Evolutionary conservation across 1,140 invertebrate species (phyloP), one percentile per base, ranked within the genome.

Genomic region (Metaphire vulgaris): DNA sequence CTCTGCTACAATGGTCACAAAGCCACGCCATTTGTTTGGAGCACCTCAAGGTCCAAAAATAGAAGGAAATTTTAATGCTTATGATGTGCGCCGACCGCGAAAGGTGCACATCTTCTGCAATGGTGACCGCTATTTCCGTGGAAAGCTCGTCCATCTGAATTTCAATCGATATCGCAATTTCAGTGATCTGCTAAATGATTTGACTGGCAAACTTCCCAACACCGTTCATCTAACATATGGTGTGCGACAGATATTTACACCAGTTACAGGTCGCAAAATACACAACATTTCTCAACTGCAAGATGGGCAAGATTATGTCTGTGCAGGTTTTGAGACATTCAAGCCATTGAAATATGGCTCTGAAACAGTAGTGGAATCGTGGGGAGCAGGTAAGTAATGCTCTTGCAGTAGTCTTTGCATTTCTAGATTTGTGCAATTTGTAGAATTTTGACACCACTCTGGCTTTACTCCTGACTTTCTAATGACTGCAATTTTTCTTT

Each of bases 251-350:
- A 84, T 87, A 28, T 87, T 83, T 77, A 86, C 85, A 1, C 84
- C 85, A 0, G 73, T 76, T 6, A 75, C 77, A 64, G 85, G 85
- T 1, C 77, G 79, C 15, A 74, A 82, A 31, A 80, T 87, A 0
- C 73, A 74, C 6, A 82, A 86, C 67, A 84, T 87, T 56, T 83
- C 84, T 41, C 81, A 86, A 29, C 78, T 87, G 0, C 68, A 79
- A 66, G 84, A 87, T 80, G 85, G 86, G 1, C 76, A 80, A 66
- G 29, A 33, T 0, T 87, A 87, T 72, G 84, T 87, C 2, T 86
- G 84, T 79, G 86, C 84, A 64, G 86, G 86, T 28, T 86, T 86
- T 80, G 86, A 87, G 78, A 80, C 81, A 1, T 87, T 84, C 75
- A 85, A 85, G 78, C 64, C 76, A 21, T 81, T 86, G 32, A 83